Percentiles rank a stretch among this genome's conserved stretches.
Conservation (phyloP, 2,888 invertebrate genomes). For the Tortricodes alternella region DNA sequence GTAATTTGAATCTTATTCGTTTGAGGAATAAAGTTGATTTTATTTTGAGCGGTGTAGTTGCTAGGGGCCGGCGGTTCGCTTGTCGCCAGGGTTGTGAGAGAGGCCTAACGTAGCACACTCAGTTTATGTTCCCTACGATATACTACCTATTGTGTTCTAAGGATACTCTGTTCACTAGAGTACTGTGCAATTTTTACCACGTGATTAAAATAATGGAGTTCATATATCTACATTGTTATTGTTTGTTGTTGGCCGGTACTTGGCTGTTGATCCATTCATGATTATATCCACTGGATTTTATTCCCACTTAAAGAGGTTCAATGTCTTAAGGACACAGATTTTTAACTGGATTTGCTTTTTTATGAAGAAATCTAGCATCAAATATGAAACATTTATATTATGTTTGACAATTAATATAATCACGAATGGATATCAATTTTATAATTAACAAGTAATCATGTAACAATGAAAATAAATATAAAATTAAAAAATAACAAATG, state of each 20-base stretch:
- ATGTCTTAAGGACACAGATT: not conserved
- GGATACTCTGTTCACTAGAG: conserved; percentile 58
- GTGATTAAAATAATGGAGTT: conserved; percentile 44
- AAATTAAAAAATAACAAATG: conserved; percentile 18
- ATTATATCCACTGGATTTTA: conserved; percentile 25
- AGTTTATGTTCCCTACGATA: conserved; percentile 61
- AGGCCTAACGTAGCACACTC: conserved; percentile 75
- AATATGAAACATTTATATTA: not conserved
- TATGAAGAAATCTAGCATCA: not conserved
- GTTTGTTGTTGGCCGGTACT: conserved; percentile 48
- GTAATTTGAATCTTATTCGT: not conserved
- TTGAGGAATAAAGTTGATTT: not conserved
- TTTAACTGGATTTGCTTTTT: too few species aligned
- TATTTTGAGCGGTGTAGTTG: not conserved
- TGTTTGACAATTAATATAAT: conserved; percentile 17
- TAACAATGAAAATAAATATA: conserved; percentile 11
- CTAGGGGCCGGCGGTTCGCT: not conserved
- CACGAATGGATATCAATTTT: conserved; percentile 28
- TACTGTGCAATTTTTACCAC: conserved; percentile 59
- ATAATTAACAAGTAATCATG: conserved; percentile 32
- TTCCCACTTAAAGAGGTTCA: not conserved
- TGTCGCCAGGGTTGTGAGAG: conserved; percentile 76
- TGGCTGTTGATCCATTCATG: conserved; percentile 43
- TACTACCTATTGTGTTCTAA: conserved; percentile 79
- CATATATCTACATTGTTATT: conserved; percentile 67